Evolutionary conservation across 2,113 vertebrate genomes (phyloP).

Genomic region (Rhinoptilus africanus): DNA sequence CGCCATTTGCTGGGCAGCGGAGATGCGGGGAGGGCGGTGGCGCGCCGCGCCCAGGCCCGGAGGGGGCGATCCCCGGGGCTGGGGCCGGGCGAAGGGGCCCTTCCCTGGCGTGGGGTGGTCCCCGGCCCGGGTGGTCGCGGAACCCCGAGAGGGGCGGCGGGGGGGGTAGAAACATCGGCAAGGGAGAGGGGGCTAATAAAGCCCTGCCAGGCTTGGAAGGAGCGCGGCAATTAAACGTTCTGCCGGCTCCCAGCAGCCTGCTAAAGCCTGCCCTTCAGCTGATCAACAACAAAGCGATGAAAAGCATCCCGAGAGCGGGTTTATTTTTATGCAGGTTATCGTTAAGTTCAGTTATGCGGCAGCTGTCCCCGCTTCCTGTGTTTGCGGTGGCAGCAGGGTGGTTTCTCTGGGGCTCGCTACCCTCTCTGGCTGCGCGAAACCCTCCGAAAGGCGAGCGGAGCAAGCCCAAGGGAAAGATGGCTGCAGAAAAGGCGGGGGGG

Average conservation of each 20-base stretch:
- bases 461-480: accelerated
- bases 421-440: background rate
- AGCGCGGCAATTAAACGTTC: accelerated
- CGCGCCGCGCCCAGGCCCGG: background rate
- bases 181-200: accelerated
- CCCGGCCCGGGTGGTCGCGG: background rate
- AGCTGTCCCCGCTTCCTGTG: background rate
- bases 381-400: background rate
- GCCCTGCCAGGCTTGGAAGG: accelerated
- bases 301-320: no score
- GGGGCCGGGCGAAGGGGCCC: background rate
- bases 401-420: accelerated
- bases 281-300: accelerated
- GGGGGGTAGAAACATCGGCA: background rate
- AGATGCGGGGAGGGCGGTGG: background rate
- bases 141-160: background rate
- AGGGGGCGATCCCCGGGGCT: background rate
- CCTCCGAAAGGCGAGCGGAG: background rate
- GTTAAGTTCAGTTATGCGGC: background rate
- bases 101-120: background rate
- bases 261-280: no score
- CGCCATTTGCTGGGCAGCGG: background rate
- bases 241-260: accelerated
- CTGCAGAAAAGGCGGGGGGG: background rate
- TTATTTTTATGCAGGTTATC: background rate